Conservation (phyloP, 37 sponge, comb jelly and placozoan genomes). For the Tethya wilhelma region DNA sequence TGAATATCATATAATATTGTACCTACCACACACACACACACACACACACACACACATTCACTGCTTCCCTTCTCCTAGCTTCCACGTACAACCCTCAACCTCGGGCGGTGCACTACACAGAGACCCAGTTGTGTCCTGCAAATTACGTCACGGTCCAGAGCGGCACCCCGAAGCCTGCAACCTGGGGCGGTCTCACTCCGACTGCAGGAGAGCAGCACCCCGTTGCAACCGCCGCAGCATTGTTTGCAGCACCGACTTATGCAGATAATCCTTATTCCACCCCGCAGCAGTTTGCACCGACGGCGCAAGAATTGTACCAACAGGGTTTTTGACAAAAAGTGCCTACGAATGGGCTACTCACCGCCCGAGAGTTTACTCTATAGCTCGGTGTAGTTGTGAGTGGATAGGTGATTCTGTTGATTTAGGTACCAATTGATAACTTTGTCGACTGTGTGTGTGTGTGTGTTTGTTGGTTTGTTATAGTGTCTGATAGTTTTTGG, state of each 20-base stretch:
- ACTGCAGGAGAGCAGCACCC: not conserved
- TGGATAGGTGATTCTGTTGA: not conserved
- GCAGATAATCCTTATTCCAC: conserved; percentile 6
- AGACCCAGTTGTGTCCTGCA: not conserved
- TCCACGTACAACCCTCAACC: no score
- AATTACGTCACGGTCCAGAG: conserved; percentile 13
- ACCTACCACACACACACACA: no score
- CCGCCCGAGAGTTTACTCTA: not conserved
- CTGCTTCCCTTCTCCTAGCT: no score
- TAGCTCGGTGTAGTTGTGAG: not conserved
- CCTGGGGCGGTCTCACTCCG: not conserved
- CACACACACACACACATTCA: no score
- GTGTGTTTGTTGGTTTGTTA: not conserved
- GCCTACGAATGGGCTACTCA: no score
- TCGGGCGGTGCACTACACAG: no score
- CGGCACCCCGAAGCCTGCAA: conserved; percentile 20
- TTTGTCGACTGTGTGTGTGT: no score
- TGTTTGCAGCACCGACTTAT: not conserved
- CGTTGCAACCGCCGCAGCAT: not conserved
- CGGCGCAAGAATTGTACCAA: not conserved
- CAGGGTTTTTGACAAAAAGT: no score
- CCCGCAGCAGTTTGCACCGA: not conserved
- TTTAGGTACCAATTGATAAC: no score
- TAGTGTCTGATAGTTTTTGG: not conserved
- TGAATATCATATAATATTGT: no score